phyloP scores from a whole-genome alignment of 2,113 vertebrate genomes.

The Clarias macrocephalus region DNA sequence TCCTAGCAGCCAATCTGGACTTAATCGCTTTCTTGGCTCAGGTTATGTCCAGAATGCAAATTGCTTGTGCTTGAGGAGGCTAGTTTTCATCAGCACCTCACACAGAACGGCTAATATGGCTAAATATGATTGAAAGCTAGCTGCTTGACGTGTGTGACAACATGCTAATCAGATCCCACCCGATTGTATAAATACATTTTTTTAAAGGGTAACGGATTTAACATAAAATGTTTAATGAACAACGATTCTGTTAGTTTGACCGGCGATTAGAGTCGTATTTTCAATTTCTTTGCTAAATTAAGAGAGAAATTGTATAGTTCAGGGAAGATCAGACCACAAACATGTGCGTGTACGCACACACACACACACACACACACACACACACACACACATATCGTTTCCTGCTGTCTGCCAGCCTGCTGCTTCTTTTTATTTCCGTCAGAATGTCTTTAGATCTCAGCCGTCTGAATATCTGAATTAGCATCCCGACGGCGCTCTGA shows the following conservation, averaged over 20 bases:
- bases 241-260: neutral
- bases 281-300: neutral
- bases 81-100: neutral
- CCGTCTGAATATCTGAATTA: conserved; percentile 24
- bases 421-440: neutral
- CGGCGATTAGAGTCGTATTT: neutral
- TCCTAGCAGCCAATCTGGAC: conserved; percentile 21
- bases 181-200: neutral
- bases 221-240: neutral
- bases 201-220: neutral
- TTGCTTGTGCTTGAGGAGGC: neutral
- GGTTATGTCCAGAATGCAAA: conserved; percentile 20
- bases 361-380: neutral
- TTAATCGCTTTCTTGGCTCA: conserved; percentile 35
- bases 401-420: neutral
- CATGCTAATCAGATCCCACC: neutral
- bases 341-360: neutral
- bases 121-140: conserved; percentile 7
- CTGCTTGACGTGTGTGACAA: neutral
- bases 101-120: neutral
- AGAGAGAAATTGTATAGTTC: neutral
- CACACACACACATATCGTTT: neutral
- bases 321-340: too few species aligned
- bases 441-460: neutral
- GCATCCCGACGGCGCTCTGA: neutral